A percentile compares a stretch with the other conserved stretches of the same genome.
phyloP scores from a whole-genome alignment of 64 coral and sea anemone genomes.

The Dendrophyllia cribrosa region DNA sequence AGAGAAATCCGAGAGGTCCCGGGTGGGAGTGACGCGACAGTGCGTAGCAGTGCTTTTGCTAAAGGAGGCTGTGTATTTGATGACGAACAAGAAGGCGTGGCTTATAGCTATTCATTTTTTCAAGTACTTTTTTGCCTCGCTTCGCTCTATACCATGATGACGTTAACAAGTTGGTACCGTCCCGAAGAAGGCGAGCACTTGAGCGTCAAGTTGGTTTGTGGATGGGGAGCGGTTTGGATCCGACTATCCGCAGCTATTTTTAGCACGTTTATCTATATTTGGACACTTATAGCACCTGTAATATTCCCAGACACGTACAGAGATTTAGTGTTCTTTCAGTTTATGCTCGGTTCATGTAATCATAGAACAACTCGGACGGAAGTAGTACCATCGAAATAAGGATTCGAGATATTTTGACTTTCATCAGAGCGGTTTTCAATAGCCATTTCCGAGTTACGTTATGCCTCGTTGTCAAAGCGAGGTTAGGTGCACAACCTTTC shows the following conservation, averaged over 20 bases:
- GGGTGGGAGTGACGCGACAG: background rate
- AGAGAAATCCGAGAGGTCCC: background rate
- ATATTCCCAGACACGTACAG: slow-evolving; percentile 97
- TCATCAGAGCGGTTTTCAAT: no score
- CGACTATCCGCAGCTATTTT: slow-evolving; percentile 92
- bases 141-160: slow-evolving; percentile 90
- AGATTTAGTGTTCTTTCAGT: slow-evolving; percentile 97
- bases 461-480: no score
- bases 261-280: slow-evolving; percentile 96
- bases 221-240: slow-evolving; percentile 98
- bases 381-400: background rate
- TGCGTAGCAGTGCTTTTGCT: background rate
- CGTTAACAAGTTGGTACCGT: slow-evolving; percentile 94
- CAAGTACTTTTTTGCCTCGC: slow-evolving; percentile 87
- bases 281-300: slow-evolving; percentile 93
- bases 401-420: background rate
- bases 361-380: background rate
- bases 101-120: slow-evolving; percentile 97
- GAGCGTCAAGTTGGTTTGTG: slow-evolving; percentile 89
- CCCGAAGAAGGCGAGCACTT: slow-evolving; percentile 89
- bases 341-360: slow-evolving; percentile 64
- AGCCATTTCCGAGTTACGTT: no score
- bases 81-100: slow-evolving; percentile 81
- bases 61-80: slow-evolving; percentile 51
- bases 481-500: no score